Evolutionary conservation across 1,140 invertebrate genomes (phyloP).

Genomic region (Pseudomyrmex flavicornis): DNA sequence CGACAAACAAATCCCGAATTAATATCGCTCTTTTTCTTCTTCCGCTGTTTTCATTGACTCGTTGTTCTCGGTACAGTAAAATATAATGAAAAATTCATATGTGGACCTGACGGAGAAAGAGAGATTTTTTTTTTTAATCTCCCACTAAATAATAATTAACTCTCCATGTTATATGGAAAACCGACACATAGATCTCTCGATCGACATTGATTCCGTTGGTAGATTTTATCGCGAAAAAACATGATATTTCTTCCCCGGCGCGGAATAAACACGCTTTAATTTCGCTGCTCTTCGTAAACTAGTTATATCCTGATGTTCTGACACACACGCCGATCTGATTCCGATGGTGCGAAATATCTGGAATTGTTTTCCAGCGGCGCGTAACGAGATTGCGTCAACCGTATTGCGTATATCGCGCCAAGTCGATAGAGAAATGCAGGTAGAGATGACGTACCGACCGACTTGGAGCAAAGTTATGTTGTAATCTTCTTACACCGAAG

Average conservation of each 20-base stretch:
- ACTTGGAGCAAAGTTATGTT: conserved; percentile 46
- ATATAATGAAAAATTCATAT: no score
- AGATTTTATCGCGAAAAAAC: conserved; percentile 13
- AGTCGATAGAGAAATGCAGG: conserved; percentile 24
- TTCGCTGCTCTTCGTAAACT: conserved; percentile 3
- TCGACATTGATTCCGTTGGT: neutral
- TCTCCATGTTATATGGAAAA: neutral
- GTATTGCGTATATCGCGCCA: conserved; percentile 39
- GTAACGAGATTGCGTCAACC: conserved; percentile 57
- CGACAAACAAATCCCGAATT: neutral
- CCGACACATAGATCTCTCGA: neutral
- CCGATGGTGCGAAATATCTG: conserved; percentile 19
- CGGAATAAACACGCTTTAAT: conserved; percentile 29
- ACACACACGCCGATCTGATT: conserved; percentile 13
- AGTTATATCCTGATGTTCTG: neutral
- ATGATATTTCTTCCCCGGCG: neutral
- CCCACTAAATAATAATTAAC: no score
- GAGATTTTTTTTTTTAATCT: no score
- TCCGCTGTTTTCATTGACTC: no score
- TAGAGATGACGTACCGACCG: conserved; percentile 51
- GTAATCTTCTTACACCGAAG: conserved; percentile 55
- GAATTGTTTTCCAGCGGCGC: conserved; percentile 48
- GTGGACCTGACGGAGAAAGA: no score
- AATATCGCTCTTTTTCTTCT: no score
- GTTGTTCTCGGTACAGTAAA: no score